Evolutionary conservation across 2,113 vertebrate species (phyloP).

Genomic region (Cisticola juncidis): DNA sequence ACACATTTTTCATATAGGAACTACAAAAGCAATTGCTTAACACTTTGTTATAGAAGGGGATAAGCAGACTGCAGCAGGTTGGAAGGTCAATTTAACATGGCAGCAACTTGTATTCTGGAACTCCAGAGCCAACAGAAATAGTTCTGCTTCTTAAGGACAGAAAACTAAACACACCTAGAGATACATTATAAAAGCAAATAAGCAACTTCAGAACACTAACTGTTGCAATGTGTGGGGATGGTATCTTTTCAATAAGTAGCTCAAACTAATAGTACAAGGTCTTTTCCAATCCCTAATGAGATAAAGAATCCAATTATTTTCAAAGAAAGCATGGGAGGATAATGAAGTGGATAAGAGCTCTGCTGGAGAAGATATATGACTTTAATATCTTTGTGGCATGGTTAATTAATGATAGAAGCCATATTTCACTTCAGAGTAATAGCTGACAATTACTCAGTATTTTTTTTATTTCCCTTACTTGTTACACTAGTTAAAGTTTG

Average conservation of each 20-base stretch:
- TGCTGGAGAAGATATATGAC: background rate
- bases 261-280: background rate
- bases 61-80: background rate
- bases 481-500: background rate
- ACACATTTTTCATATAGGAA: background rate
- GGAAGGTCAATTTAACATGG: background rate
- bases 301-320: background rate
- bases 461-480: background rate
- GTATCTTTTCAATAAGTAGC: background rate
- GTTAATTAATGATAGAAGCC: background rate
- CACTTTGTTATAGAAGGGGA: rapidly evolving
- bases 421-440: background rate
- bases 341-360: background rate
- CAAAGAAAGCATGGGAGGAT: background rate
- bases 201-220: background rate
- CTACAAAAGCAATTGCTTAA: background rate
- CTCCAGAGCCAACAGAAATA: background rate
- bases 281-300: background rate
- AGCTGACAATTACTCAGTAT: background rate
- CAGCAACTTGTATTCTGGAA: background rate
- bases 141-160: background rate
- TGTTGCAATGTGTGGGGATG: background rate
- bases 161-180: background rate
- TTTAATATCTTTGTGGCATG: background rate
- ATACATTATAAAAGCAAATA: background rate